Conservation (phyloP, 2,113 vertebrate species). For the Rhodinocichla rosea region DNA sequence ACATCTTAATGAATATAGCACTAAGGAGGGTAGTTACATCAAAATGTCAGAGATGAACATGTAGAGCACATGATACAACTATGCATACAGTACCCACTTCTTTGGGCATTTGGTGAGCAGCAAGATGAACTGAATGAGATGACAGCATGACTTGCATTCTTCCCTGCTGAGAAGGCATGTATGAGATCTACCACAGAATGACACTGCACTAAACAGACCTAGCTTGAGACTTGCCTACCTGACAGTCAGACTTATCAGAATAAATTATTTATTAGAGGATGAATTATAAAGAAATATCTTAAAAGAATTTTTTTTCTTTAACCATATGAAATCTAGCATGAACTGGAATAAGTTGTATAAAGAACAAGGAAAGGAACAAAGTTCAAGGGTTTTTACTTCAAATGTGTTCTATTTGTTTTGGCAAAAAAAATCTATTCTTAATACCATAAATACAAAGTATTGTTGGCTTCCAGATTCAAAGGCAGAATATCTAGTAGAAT, state of each 20-base stretch:
- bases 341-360: not conserved
- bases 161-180: not conserved
- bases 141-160: not conserved
- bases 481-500: not conserved
- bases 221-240: not conserved
- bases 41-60: not conserved
- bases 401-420: not conserved
- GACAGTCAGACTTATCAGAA: not conserved
- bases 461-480: not conserved
- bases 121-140: not conserved
- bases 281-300: not conserved
- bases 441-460: not conserved
- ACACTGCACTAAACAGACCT: not conserved
- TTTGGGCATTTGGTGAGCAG: not conserved
- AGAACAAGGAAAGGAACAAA: not conserved
- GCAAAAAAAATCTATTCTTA: not conserved
- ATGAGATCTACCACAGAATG: not conserved
- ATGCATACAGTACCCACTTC: not conserved
- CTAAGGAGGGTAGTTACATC: not conserved
- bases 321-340: not conserved
- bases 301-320: not conserved
- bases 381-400: not conserved
- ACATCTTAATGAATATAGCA: not conserved
- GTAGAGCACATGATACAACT: not conserved
- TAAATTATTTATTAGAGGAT: not conserved